Conservation (phyloP, 1,140 invertebrate genomes). For the Drosophila orena region DNA sequence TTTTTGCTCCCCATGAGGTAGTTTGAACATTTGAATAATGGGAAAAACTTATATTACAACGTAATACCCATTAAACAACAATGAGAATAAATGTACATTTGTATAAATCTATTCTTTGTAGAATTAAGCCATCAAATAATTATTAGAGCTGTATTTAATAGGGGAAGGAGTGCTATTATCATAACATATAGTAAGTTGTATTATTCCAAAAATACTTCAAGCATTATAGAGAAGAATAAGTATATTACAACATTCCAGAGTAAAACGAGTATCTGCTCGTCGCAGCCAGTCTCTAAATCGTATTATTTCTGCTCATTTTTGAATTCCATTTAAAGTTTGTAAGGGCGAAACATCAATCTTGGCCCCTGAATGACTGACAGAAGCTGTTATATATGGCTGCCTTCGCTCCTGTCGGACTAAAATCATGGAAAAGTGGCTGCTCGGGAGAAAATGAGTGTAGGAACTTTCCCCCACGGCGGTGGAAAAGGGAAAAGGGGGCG, state of each 20-base stretch:
- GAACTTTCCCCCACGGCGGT: conserved; percentile 3
- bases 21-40: neutral
- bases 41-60: too few relatives aligned
- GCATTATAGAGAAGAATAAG: too few relatives aligned
- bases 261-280: neutral
- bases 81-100: too few relatives aligned
- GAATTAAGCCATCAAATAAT: too few relatives aligned
- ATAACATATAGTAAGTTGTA: too few relatives aligned
- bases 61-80: too few relatives aligned
- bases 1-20: too few relatives aligned
- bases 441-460: conserved; percentile 11
- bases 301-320: conserved; percentile 44
- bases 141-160: too few relatives aligned
- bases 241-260: conserved; percentile 1
- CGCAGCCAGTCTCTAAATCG: neutral
- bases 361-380: conserved; percentile 56
- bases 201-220: too few relatives aligned
- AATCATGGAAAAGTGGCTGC: conserved; percentile 8
- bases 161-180: too few relatives aligned
- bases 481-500: neutral
- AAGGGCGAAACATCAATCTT: conserved; percentile 74
- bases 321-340: conserved; percentile 73
- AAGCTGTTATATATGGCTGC: conserved; percentile 57
- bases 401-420: conserved; percentile 15
- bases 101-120: too few relatives aligned